These are phyloP conservation scores for Enteromius anoplus DNA, from an alignment of 2,797 vertebrate genomes.

Conservation along the genomic window DNA sequence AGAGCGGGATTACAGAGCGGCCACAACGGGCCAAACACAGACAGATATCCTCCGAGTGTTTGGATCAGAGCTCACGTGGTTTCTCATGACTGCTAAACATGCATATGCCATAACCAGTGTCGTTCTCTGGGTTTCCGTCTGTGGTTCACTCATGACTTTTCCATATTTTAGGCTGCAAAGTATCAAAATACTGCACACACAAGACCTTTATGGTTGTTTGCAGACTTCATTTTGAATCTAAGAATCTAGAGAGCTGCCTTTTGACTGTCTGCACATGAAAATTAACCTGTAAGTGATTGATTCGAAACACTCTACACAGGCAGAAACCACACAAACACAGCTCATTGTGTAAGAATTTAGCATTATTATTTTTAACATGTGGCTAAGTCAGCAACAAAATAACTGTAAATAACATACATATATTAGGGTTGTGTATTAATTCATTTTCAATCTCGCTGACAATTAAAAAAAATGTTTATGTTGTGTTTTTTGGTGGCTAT, in stretches of 20 bases:
- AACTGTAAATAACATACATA: neutral
- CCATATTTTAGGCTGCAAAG: neutral
- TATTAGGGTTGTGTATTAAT: neutral
- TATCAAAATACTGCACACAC: neutral
- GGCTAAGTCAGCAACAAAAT: neutral
- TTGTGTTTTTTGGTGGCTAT: neutral
- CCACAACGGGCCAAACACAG: constrained; percentile 48
- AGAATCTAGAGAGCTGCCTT: neutral
- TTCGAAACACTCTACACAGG: neutral
- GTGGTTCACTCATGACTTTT: constrained; percentile 6
- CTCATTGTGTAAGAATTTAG: neutral
- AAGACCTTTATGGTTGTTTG: neutral
- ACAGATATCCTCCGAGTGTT: constrained; percentile 38
- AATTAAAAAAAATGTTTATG: no score
- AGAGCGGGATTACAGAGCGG: constrained; percentile 58
- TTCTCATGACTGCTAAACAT: constrained; percentile 7
- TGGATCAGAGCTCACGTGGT: neutral
- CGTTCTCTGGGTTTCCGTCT: neutral
- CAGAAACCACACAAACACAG: neutral
- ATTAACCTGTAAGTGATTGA: neutral
- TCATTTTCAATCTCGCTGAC: neutral
- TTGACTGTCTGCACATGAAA: neutral
- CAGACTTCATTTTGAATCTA: neutral
- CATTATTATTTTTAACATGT: neutral
- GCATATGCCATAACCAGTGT: neutral